Evolutionary conservation across 2,888 invertebrate genomes (phyloP), one percentile per base, ranked within the genome.

Genomic region (Sialis fuliginosa): DNA sequence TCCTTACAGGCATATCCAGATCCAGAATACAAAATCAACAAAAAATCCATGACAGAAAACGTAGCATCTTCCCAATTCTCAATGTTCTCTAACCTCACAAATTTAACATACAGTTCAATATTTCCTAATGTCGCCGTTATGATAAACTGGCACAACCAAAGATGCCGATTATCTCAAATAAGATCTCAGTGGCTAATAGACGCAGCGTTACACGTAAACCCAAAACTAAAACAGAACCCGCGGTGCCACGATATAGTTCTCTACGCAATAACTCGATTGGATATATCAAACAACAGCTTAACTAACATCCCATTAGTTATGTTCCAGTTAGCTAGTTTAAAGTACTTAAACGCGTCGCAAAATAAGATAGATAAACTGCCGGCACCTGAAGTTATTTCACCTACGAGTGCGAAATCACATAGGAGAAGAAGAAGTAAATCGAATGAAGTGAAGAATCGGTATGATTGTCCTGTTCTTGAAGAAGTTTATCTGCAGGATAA

Each of bases 401-500:
- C 60, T 0, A 52, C 53, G 1, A 58, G 61, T 47, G 63, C 59
- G 51, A 54, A 50, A 33, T 53, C 53, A 39, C 55, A 58, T 48
- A 57, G 63, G 12, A 54, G 56, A 39, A 59, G 63, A 52, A 56
- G 57, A 51, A 55, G 52, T 49, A 48, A 57, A 48, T 51, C 50
- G 44, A 49, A 53, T 41, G 51, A 50, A 35, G 59, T 59, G 45
- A 54, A 55, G 12, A 54, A 56, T 44, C 70, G 72, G 10, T 79
- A 84, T 58, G 71, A 72, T 5, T 83, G 84, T 55, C 87, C 89
- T 0, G 79, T 82, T 41, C 64, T 96, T 48, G 92, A 93, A 58
- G 95, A 95, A 60, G 65, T 97, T 33, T 88, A 88, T 58, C 60
- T 97, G n/a, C 86, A 89, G 65, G 89, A 95, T 62, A 93, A 93